Evolutionary conservation across 53 echinoderm and acorn worm species (phyloP).

Genomic region (Holothuria leucospilota): DNA sequence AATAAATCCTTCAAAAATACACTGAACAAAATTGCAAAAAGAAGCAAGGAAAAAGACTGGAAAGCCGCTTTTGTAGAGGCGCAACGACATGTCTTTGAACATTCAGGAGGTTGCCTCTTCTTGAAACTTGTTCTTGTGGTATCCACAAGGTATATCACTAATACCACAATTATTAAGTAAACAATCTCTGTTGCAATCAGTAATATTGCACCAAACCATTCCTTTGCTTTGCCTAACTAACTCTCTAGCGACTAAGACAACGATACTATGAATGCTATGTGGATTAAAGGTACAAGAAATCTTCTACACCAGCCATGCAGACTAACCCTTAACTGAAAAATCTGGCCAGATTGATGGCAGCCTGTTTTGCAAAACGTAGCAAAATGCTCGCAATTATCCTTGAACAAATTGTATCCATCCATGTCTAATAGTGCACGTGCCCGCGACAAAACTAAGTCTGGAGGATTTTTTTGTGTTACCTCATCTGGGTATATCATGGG

Average conservation of each 20-base stretch:
- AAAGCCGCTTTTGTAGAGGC: no score
- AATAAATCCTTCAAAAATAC: no score
- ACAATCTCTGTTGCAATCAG: not conserved
- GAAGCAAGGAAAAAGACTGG: no score
- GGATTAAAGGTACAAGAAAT: not conserved
- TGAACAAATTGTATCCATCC: slow-evolving; percentile 41
- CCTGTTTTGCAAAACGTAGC: slow-evolving; percentile 65
- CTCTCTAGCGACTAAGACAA: not conserved
- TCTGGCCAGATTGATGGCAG: not conserved
- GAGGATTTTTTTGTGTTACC: slow-evolving; percentile 18
- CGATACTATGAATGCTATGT: slow-evolving; percentile 1
- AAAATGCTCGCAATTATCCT: slow-evolving; percentile 68
- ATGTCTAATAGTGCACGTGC: slow-evolving; percentile 48
- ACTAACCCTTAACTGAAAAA: not conserved
- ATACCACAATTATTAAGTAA: no score
- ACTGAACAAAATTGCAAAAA: no score
- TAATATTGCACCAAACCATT: not conserved
- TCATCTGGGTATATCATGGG: slow-evolving; percentile 32
- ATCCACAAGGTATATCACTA: no score
- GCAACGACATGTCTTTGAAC: no score
- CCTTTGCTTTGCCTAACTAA: not conserved
- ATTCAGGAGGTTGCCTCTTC: no score
- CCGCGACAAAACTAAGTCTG: slow-evolving; percentile 56
- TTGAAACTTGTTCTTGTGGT: no score
- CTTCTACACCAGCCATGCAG: not conserved